Conservation (phyloP, 2,113 vertebrate genomes). For the Stegastes partitus region DNA sequence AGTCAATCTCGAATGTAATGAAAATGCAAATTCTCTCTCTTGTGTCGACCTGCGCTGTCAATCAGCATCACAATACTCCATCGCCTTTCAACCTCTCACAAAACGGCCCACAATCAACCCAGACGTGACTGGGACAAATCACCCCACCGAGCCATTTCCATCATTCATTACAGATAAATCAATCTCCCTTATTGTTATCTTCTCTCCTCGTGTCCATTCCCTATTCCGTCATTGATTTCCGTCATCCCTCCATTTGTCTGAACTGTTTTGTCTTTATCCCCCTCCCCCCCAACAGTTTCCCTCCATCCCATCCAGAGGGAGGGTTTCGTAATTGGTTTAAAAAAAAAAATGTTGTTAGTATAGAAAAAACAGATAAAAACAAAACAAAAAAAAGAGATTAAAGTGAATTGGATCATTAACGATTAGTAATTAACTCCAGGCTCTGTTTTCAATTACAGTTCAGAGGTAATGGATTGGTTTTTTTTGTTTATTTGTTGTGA, state of each 20-base stretch:
- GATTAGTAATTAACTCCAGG: constrained; percentile 57
- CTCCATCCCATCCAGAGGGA: constrained; percentile 1
- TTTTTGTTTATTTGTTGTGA: constrained; percentile 40
- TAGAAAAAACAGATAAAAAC: neutral
- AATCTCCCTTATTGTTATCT: constrained; percentile 58
- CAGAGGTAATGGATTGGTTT: constrained; percentile 48
- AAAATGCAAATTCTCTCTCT: constrained; percentile 77
- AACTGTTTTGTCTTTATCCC: constrained; percentile 40
- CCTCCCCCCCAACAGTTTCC: constrained; percentile 13
- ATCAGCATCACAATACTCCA: constrained; percentile 62
- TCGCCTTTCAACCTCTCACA: constrained; percentile 45
- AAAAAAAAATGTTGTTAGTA: constrained; percentile 35
- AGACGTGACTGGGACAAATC: constrained; percentile 43
- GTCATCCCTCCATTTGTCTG: constrained; percentile 47
- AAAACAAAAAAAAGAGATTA: constrained; percentile 15
- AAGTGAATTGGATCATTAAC: constrained; percentile 48
- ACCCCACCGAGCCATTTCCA: constrained; percentile 50
- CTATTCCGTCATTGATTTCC: constrained; percentile 59
- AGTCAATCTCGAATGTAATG: constrained; percentile 73
- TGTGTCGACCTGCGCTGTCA: constrained; percentile 68
- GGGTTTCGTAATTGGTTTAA: constrained; percentile 28
- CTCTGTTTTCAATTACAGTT: constrained; percentile 64
- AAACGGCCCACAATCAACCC: constrained; percentile 38
- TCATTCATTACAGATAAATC: constrained; percentile 68
- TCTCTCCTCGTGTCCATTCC: constrained; percentile 47